Conservation (phyloP, 2,888 invertebrate genomes). For the Volucella zonaria region DNA sequence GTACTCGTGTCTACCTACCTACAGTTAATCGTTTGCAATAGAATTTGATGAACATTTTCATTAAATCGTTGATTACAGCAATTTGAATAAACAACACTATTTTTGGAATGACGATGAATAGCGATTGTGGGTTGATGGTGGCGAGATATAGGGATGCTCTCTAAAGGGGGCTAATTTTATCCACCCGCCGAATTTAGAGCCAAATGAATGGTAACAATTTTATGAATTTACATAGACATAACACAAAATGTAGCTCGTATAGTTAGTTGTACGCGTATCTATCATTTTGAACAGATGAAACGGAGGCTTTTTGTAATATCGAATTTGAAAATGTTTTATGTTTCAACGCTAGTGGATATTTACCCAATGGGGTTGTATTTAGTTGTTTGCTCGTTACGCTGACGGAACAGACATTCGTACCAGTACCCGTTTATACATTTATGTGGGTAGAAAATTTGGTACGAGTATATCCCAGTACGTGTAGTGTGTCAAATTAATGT, state of each 20-base stretch:
- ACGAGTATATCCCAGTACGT: neutral
- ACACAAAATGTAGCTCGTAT: neutral
- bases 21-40: constrained; percentile 45
- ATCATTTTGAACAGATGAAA: constrained; percentile 36
- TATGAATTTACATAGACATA: constrained; percentile 59
- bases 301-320: constrained; percentile 66
- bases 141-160: neutral
- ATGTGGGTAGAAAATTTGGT: no score
- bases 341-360: constrained; percentile 60
- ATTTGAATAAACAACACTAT: constrained; percentile 69
- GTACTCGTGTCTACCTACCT: neutral
- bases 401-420: no score
- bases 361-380: constrained; percentile 65
- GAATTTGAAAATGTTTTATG: constrained; percentile 71
- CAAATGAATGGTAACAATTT: constrained; percentile 50
- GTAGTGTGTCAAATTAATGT: constrained; percentile 51
- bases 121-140: neutral
- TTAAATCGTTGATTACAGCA: constrained; percentile 65
- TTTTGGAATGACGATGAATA: constrained; percentile 33
- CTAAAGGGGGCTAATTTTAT: neutral
- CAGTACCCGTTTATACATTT: neutral
- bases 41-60: constrained; percentile 64
- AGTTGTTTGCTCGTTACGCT: constrained; percentile 62
- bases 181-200: neutral
- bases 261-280: constrained; percentile 8